Evolutionary conservation across 2,113 vertebrate genomes (phyloP).

Genomic region (Corythoichthys haematopterus): DNA sequence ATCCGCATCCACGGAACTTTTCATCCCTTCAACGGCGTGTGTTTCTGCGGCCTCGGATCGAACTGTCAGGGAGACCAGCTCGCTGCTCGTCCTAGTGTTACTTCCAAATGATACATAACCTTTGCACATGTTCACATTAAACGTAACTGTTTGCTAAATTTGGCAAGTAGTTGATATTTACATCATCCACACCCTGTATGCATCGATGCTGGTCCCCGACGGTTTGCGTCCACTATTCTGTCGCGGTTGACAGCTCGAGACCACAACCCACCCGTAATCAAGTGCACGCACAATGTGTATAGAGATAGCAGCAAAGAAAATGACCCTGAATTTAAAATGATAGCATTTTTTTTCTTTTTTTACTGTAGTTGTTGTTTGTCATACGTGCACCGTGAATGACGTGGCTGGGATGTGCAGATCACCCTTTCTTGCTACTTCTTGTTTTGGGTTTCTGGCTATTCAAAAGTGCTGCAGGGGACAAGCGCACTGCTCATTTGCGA

Average conservation of each 20-base stretch:
- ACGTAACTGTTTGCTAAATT: neutral
- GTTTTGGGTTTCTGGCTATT: constrained; percentile 20
- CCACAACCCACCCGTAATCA: constrained; percentile 66
- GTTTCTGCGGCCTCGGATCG: constrained; percentile 76
- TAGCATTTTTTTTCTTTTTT: neutral
- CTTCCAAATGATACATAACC: neutral
- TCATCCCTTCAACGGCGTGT: constrained; percentile 78
- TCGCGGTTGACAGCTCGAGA: constrained; percentile 87
- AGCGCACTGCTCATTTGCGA: neutral
- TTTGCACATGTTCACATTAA: neutral
- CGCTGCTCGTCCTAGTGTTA: constrained; percentile 20
- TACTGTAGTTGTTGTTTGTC: neutral
- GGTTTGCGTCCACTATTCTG: constrained; percentile 89
- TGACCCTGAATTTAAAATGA: neutral
- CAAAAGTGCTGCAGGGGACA: constrained; percentile 58
- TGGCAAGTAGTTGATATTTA: neutral
- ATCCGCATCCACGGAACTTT: constrained; percentile 63
- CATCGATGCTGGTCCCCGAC: constrained; percentile 69
- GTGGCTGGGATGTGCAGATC: constrained; percentile 70
- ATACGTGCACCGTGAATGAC: constrained; percentile 41
- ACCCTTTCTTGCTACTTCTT: constrained; percentile 56
- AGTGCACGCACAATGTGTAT: constrained; percentile 31
- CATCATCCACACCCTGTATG: neutral
- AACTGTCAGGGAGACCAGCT: constrained; percentile 71
- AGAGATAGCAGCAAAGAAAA: constrained; percentile 1